Evolutionary conservation across 2,888 invertebrate species (phyloP), one percentile per base, ranked within the genome.

Genomic region (Hecatera dysodea): DNA sequence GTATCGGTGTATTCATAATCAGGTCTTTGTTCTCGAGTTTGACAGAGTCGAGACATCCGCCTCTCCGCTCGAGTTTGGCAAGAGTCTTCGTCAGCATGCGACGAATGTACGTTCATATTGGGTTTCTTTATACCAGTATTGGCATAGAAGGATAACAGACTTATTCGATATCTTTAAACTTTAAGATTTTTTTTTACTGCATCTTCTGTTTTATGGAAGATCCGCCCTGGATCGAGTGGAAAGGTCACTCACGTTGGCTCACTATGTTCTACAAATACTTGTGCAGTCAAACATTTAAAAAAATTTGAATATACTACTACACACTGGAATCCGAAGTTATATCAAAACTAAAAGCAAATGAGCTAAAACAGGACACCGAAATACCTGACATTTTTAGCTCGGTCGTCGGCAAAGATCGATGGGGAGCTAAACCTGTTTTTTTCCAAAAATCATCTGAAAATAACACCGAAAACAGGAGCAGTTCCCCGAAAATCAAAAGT

Each of bases 31-130:
- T 88, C 88, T 89, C 87, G 82, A 90, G 90, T 91, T 92, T 91
- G 93, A 93, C 93, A 92, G 92, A 91, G 93, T 90, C 88, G 92
- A 91, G 92, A 90, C 93, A 90, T 93, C 94, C 93, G 93, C 90
- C 88, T 80, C 92, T 91, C 86, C 67, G 87, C 72, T 92, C 84
- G 88, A 93, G 94, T 95, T 95, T 93, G 95, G 95, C 92, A 95
- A 95, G 94, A 91, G 93, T 92, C 90, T 91, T 89, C 87, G 92
- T 94, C 94, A 94, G 94, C 93, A 92, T 87, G 87, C 89, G 86
- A 80, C 79, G 50, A 73, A 75, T 83, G 67, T 56, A 56, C 69
- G 93, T 94, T 89, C 93, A 91, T 39, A 84, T 42, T 67, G 19
- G 22, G 66, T 12, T 59, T 39, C 73, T 57, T 68, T 44, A 22